Conservation (phyloP, 2,113 vertebrate genomes). For the Sylvietta virens region DNA sequence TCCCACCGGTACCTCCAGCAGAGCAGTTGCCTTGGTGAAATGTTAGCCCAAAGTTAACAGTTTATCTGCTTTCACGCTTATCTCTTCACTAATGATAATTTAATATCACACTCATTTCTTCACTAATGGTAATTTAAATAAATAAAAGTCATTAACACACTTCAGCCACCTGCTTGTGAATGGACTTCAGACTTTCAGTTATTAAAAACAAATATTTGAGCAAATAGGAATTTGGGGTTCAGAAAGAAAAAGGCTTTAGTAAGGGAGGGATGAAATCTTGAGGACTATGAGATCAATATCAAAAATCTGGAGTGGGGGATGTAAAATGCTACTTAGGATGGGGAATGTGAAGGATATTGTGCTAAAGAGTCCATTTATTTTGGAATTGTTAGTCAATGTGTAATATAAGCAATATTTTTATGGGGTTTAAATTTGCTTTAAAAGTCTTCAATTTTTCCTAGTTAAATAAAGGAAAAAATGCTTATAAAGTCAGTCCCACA, state of each 20-base stretch:
- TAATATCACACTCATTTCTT: background rate
- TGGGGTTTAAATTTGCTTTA: background rate
- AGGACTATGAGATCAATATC: background rate
- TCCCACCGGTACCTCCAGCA: background rate
- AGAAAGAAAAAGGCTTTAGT: background rate
- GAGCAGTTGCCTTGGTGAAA: background rate
- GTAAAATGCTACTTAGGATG: background rate
- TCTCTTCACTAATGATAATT: background rate
- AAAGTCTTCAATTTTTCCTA: background rate
- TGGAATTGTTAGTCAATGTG: background rate
- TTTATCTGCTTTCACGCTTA: background rate
- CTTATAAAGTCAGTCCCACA: background rate
- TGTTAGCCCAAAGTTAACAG: background rate
- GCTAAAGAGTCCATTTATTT: background rate
- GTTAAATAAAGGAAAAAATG: background rate
- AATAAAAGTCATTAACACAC: background rate
- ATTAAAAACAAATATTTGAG: background rate
- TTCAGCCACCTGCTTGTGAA: background rate
- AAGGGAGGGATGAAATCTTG: background rate
- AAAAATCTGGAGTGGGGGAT: background rate
- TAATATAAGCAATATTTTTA: background rate
- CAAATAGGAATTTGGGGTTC: background rate
- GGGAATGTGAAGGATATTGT: background rate
- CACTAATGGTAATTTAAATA: background rate
- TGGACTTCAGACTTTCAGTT: background rate